These are phyloP conservation scores for Panopea generosa DNA, from an alignment of 2,888 invertebrate species.

Conservation along the genomic window DNA sequence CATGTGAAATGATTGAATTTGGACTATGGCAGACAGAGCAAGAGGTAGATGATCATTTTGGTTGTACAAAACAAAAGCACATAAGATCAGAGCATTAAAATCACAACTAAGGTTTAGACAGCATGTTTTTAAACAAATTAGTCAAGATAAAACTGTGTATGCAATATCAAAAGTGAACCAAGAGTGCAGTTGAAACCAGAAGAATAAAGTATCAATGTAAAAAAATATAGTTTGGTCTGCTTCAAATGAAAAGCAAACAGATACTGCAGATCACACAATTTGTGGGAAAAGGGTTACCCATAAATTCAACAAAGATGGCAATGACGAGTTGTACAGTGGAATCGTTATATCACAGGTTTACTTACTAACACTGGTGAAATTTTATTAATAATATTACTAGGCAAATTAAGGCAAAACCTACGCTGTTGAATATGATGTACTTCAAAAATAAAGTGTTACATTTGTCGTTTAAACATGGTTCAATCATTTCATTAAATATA, in stretches of 20 bases:
- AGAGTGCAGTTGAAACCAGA: neutral
- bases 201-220: neutral
- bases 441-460: too few relatives aligned
- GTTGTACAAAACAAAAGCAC: neutral
- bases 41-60: neutral
- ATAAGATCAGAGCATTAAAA: neutral
- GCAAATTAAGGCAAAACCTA: too few relatives aligned
- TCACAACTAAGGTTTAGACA: constrained; percentile 8
- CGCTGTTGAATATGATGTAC: too few relatives aligned
- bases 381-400: too few relatives aligned
- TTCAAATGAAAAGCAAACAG: neutral
- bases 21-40: constrained; percentile 6
- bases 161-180: neutral
- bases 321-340: neutral
- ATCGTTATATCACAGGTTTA: constrained; percentile 11
- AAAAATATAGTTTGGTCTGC: neutral
- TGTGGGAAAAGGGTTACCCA: neutral
- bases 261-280: neutral
- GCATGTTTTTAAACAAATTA: neutral
- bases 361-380: too few relatives aligned
- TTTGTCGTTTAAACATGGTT: too few relatives aligned
- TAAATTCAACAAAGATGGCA: neutral
- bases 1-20: constrained; percentile 6
- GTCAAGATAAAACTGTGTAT: neutral
- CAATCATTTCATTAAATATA: too few relatives aligned